Evolutionary conservation across 2,113 vertebrate genomes (phyloP).

Genomic region (Anarrhichthys ocellatus): DNA sequence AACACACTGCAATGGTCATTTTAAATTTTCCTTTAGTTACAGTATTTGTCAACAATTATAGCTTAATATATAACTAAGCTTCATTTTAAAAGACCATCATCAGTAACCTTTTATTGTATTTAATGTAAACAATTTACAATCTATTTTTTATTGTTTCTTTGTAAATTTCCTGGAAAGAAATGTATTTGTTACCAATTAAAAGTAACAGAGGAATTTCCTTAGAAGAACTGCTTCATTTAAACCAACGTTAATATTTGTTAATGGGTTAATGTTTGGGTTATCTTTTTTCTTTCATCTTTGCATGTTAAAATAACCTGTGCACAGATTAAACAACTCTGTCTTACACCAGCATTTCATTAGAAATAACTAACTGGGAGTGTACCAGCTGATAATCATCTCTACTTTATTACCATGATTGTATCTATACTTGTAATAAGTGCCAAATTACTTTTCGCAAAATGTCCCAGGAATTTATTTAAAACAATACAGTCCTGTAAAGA

Average conservation of each 20-base stretch:
- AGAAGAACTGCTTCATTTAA: background rate
- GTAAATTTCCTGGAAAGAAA: background rate
- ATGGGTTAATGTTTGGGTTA: background rate
- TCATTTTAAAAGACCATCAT: background rate
- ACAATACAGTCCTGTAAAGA: background rate
- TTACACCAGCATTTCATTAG: constrained; percentile 5
- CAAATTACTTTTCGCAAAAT: constrained; percentile 10
- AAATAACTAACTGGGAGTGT: background rate
- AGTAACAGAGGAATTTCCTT: background rate
- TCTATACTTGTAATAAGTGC: background rate
- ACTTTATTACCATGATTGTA: background rate
- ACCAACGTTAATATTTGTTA: background rate
- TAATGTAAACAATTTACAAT: background rate
- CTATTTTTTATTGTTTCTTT: background rate
- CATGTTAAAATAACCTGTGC: background rate
- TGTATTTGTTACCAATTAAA: no score
- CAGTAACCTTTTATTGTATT: background rate
- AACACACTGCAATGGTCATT: background rate
- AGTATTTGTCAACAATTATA: background rate
- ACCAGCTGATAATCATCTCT: background rate
- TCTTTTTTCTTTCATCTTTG: background rate
- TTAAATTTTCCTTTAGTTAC: background rate
- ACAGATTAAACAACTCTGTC: background rate
- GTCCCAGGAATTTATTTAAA: constrained; percentile 18
- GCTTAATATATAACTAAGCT: background rate